Evolutionary conservation across 2,888 invertebrate species (phyloP), one percentile per base, ranked within the genome.

Genomic region (Willowsia nigromaculata): DNA sequence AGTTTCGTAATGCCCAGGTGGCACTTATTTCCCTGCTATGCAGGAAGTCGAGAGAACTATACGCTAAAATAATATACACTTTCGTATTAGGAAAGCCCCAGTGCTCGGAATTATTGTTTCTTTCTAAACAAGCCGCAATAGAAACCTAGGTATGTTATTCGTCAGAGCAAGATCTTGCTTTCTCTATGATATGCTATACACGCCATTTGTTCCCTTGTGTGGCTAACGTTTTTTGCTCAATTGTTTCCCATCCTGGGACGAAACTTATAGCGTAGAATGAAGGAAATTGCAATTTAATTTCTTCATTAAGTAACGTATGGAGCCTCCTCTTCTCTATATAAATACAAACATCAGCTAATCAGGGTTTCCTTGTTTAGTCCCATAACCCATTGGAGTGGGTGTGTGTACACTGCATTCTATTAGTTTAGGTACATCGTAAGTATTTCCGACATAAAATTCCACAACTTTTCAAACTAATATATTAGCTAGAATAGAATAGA

Each of bases 211-310:
- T 71, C 65, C 65, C 65, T 59, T 50, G 62, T 80, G 85, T 43
- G 65, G 33, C 80, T 65, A 33, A 56, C 22, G n/a, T 15, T 85
- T 40, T 40, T 80, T 30, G 37, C 50, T 40, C 53, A 40, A 27
- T 84, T 62, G 27, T 50, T 56, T 80, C 25, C 68, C 27, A 22
- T 47, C 33, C 13, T 40, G 30, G 18, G 33, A 62, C 62, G 37
- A 65, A 68, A 53, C 22, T 37, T 13, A 50, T 50, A 56, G 78
- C 33, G 40, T 7, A 15, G 59, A 82, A 53, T 81, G 74, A 53
- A 71, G 81, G 87, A 87, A 87, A 87, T 74, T 87, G 74, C 82
- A 47, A 74, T 87, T 87, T 87, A 71, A 87, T 87, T 82, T 87
- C 82, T 87, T 71, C 82, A 87, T 87, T 81, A 82, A 25, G 74